Evolutionary conservation across 2,113 vertebrate species (phyloP), one percentile per base, ranked within the genome.

Genomic region (Kryptolebias marmoratus): DNA sequence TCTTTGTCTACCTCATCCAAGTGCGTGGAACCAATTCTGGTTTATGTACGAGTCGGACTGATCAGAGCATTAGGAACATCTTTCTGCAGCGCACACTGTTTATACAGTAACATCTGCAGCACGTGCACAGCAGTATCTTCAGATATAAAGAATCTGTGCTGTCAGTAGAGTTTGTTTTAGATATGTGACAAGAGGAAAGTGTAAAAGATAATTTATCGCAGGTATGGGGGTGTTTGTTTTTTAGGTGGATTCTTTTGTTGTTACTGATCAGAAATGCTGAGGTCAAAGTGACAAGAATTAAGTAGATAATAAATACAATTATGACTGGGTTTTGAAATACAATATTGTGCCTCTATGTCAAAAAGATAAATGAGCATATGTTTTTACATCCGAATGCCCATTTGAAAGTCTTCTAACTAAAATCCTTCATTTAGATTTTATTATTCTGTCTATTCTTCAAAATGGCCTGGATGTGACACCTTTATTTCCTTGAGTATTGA

Each of bases 51-150:
- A 28, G 56, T 28, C 1, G 1, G 48, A 8, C 28, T 50, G 77
- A 87, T 87, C 68, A 87, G 85, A 82, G 83, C 83, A 73, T 81
- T 55, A 10, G 69, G 73, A 52, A 69, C 75, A 10, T 65, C 28
- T 44, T 76, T 77, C 32, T 58, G 63, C 84, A 74, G 71, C 67
- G 58, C 68, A 59, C 52, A 53, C 62, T 57, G 53, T 71, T 79
- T 73, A 64, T 47, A 56, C 18, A 54, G 50, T 74, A 16, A 68
- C 57, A 64, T 27, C 47, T 55, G 39, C 64, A 52, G 62, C 11
- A 54, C 58, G 64, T 47, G 27, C 42, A 57, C 30, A 53, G 48
- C 31, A 42, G 18, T 79, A 64, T 59, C 54, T 64, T 64, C 36
- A 52, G 55, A 22, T 22, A 22, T 22, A 9, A 67, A 75, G 74